These are phyloP conservation scores for Drosophila triauraria DNA, from an alignment of 1,140 invertebrate species.

Conservation along the genomic window DNA sequence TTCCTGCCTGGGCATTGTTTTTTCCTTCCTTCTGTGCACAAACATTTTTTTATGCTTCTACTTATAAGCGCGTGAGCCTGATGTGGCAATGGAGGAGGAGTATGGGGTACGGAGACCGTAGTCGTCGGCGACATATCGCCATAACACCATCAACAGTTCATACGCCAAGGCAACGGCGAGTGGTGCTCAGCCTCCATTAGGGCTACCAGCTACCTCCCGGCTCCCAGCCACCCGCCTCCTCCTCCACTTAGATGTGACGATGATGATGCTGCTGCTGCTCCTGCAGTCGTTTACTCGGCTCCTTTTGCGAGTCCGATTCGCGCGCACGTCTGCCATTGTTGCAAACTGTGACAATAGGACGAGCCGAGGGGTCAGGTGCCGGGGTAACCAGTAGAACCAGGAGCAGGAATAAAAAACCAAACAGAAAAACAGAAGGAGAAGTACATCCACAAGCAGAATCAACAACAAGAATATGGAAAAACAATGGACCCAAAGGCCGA, in stretches of 20 bases:
- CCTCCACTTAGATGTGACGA: conserved; percentile 11
- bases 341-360: conserved; percentile 76
- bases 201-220: not conserved
- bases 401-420: conserved; percentile 21
- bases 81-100: conserved; percentile 8
- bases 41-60: conserved; percentile 73
- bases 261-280: conserved; percentile 35
- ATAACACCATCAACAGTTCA: conserved; percentile 83
- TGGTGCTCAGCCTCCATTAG: conserved; percentile 38
- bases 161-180: conserved; percentile 51
- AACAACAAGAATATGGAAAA: conserved; percentile 21
- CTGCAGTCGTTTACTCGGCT: conserved; percentile 48
- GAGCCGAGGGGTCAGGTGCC: conserved; percentile 27
- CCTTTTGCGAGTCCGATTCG: conserved; percentile 74
- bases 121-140: conserved; percentile 77
- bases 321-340: conserved; percentile 77
- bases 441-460: conserved; percentile 34
- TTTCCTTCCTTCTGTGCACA: conserved; percentile 55
- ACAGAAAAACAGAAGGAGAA: conserved; percentile 6
- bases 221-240: conserved; percentile 29
- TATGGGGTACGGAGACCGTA: conserved; percentile 47
- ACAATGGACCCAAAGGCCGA: conserved; percentile 23
- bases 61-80: conserved; percentile 62
- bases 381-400: conserved; percentile 5
- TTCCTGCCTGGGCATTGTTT: conserved; percentile 59